These are phyloP conservation scores for Fragum whitleyi DNA, from an alignment of 2,888 invertebrate genomes.

Conservation along the genomic window DNA sequence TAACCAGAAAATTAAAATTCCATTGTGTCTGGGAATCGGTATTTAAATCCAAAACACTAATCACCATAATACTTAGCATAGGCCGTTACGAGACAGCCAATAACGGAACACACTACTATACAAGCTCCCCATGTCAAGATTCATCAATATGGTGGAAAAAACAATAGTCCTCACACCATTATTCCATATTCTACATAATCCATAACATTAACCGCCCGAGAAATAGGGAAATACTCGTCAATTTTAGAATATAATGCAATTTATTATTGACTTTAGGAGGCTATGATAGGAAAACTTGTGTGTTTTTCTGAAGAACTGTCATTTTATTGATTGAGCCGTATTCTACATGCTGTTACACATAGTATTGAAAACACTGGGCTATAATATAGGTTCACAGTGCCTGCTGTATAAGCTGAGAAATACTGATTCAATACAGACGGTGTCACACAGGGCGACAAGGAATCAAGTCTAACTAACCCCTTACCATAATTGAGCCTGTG, in stretches of 20 bases:
- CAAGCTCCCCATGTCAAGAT: conserved; percentile 8
- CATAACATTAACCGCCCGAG: background rate
- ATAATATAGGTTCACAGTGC: conserved; percentile 25
- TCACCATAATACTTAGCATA: conserved; percentile 21
- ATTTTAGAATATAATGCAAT: conserved; percentile 28
- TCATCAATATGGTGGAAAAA: conserved; percentile 27
- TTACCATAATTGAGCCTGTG: too few relatives aligned
- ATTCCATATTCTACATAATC: conserved; percentile 14
- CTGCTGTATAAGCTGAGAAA: conserved; percentile 3
- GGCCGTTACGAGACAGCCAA: conserved; percentile 16
- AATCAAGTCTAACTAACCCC: conserved; percentile 2
- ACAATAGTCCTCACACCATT: conserved; percentile 4
- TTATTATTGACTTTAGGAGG: conserved; percentile 29
- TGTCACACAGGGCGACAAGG: conserved; percentile 19
- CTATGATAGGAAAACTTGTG: conserved; percentile 23
- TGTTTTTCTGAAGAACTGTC: conserved; percentile 49
- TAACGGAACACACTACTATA: conserved; percentile 6
- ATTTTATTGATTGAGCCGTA: conserved; percentile 40
- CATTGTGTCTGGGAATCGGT: conserved; percentile 20
- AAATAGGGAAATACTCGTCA: conserved; percentile 20
- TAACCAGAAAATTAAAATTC: conserved; percentile 46
- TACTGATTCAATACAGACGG: conserved; percentile 26
- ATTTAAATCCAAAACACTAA: conserved; percentile 23
- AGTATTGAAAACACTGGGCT: conserved; percentile 31
- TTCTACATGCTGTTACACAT: conserved; percentile 30